Base-by-base conservation (phyloP, 2,113 vertebrate genomes). In the Maccullochella peelii region DNA sequence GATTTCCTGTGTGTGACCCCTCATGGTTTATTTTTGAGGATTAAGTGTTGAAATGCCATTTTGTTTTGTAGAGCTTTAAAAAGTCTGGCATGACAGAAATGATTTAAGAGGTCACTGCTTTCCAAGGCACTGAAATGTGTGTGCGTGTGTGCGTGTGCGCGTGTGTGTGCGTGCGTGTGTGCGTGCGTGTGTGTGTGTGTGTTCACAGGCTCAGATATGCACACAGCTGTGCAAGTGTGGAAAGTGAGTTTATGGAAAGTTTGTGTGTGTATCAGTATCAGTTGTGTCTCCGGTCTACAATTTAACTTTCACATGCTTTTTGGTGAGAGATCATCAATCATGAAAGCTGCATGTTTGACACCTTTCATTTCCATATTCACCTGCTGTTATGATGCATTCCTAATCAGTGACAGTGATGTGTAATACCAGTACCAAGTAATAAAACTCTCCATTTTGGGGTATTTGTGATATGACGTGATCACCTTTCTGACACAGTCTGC, bases 51-150 rank as follows among this genome's bases (percentile, higher is more conserved):
- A 77, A 79, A 74, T 77, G 55, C 33, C 23, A 59, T 57, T 91
- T 80, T 71, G 70, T 87, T 90, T 78, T 73, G 33, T n/a, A 71
- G 80, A 36, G 63, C 68, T 83, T 90, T 86, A 70, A 85, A 86
- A 85, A 63, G 84, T 82, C 75, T 77, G 90, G 79, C 73, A 91
- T 82, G 85, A 61, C 58, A 74, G 65, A 71, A 89, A 86, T 89
- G 83, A 67, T 74, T 62, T 42, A 65, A 33, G 79, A 63, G 78
- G 65, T 69, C 72, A 47, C 66, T 3, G 67, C 77, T 77, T 38
- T 63, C 47, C 69, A 54, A 57, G 14, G 14, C 21, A 49, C 49
- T 63, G 27, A 50, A 42, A 42, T 33, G 30, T 33, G 36, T 38
- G 36, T 38, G 36, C 6, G 36, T 38, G 36, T 65, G 23, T 30